Conservation (phyloP, 2,113 vertebrate genomes). For the Myiozetetes cayanensis region DNA sequence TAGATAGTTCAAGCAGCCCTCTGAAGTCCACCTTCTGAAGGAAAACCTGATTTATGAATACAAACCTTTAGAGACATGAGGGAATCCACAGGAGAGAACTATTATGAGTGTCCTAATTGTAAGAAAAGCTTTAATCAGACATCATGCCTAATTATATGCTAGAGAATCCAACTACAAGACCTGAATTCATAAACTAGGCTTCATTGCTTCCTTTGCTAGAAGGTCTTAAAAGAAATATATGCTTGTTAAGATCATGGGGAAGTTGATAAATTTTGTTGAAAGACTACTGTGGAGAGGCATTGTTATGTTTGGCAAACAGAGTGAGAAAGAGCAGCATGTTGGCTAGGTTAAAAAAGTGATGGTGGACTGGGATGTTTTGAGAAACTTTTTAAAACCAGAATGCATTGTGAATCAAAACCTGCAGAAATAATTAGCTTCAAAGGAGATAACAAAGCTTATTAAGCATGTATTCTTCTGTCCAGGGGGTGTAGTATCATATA, state of each 20-base stretch:
- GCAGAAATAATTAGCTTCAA: slow-evolving; percentile 35
- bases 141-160: slow-evolving; percentile 2
- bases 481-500: not conserved
- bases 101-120: slow-evolving; percentile 1
- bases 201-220: not conserved
- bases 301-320: not conserved
- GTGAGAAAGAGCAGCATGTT: not conserved
- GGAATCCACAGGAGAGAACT: not conserved
- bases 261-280: not conserved
- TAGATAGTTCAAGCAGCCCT: not conserved
- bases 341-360: not conserved
- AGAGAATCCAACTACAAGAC: not conserved
- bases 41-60: not conserved
- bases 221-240: not conserved
- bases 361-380: not conserved
- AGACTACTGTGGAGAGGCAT: not conserved
- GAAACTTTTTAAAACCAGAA: not conserved
- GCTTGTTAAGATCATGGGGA: not conserved
- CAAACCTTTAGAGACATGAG: not conserved
- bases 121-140: slow-evolving; percentile 30
- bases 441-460: slow-evolving; percentile 42
- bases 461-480: slow-evolving; percentile 19
- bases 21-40: not conserved
- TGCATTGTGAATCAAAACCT: not conserved
- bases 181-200: slow-evolving; percentile 22